Conservation (phyloP, 2,797 vertebrate species). For the Morelia viridis region DNA sequence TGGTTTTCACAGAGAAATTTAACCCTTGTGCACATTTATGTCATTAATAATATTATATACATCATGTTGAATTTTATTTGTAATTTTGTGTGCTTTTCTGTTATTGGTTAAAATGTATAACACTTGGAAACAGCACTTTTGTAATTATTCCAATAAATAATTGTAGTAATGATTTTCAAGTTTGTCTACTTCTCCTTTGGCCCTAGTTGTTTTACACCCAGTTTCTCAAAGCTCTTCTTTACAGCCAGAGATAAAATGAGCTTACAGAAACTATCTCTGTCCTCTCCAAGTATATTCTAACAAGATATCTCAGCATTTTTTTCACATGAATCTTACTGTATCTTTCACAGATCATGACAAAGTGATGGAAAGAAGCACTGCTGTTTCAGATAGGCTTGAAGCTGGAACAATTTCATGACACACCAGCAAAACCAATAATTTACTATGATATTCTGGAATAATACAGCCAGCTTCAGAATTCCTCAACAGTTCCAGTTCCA, state of each 20-base stretch:
- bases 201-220: not conserved
- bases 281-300: not conserved
- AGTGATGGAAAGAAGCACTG: slow-evolving; percentile 72
- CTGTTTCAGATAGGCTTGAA: slow-evolving; percentile 66
- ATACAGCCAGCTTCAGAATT: not conserved
- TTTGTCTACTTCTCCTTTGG: not conserved
- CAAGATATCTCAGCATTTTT: not conserved
- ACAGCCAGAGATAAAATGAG: not conserved
- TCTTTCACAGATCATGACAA: slow-evolving; percentile 65
- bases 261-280: not conserved
- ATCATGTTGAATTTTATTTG: not conserved
- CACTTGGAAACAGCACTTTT: not conserved
- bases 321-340: not conserved
- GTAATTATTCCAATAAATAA: not conserved
- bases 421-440: slow-evolving; percentile 64
- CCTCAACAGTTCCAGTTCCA: not conserved
- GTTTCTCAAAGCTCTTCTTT: not conserved
- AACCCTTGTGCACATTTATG: not conserved
- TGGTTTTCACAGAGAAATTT: not conserved
- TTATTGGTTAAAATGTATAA: not conserved
- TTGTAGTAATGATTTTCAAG: not conserved
- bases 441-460: slow-evolving; percentile 63
- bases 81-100: not conserved
- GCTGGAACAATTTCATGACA: slow-evolving; percentile 62
- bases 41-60: not conserved